Conservation (phyloP, 2,888 invertebrate genomes). For the Cosmorhoe ocellata region DNA sequence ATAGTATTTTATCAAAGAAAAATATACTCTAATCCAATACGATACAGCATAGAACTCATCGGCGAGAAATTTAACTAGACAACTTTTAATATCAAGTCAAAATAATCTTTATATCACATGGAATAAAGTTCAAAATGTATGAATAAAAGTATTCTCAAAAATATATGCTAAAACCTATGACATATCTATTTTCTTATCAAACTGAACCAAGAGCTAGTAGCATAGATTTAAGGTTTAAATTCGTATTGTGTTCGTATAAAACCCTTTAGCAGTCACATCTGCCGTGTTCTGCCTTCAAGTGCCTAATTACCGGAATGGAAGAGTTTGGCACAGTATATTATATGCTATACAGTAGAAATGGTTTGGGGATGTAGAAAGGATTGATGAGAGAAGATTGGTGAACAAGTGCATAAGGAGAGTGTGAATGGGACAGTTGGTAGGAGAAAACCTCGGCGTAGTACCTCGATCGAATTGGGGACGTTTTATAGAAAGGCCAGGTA, state of each 20-base stretch:
- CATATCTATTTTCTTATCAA: constrained; percentile 8
- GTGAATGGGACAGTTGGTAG: too few relatives aligned
- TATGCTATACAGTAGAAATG: background rate
- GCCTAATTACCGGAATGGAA: constrained; percentile 33
- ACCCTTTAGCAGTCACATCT: constrained; percentile 32
- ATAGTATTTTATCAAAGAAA: background rate
- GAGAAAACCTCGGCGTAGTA: too few relatives aligned
- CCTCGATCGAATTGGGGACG: too few relatives aligned
- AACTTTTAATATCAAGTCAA: constrained; percentile 20
- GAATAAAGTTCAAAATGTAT: constrained; percentile 15
- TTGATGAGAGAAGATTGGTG: too few relatives aligned
- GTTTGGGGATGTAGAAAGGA: too few relatives aligned
- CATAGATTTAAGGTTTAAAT: constrained; percentile 12
- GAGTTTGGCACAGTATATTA: constrained; percentile 10
- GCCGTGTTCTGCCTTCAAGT: constrained; percentile 24
- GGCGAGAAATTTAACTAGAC: constrained; percentile 6
- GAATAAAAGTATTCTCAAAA: too few relatives aligned
- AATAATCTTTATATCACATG: constrained; percentile 20
- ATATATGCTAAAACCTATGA: constrained; percentile 17
- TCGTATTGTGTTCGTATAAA: constrained; percentile 8
- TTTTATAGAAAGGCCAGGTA: too few relatives aligned
- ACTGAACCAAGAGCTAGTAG: constrained; percentile 5
- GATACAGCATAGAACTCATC: constrained; percentile 7
- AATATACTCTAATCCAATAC: constrained; percentile 2
- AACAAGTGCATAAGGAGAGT: too few relatives aligned